Evolutionary conservation across 2,888 invertebrate species (phyloP).

Genomic region (Parasteatoda lunata): DNA sequence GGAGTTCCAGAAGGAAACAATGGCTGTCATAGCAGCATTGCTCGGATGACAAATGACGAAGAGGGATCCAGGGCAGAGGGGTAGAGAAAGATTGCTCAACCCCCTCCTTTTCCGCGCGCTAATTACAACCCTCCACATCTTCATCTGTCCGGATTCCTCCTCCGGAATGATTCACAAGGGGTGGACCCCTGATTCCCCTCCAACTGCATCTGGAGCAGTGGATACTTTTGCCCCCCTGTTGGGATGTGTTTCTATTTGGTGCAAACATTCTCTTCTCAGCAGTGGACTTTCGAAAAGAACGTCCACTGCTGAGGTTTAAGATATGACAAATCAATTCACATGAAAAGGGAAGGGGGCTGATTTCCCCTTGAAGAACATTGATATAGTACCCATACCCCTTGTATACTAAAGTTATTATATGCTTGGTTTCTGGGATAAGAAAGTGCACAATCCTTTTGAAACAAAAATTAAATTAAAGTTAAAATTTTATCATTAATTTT

Average conservation of each 20-base stretch:
- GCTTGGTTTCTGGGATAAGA: no score
- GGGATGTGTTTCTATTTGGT: conserved; percentile 20
- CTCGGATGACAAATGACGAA: conserved; percentile 66
- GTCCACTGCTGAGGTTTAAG: no score
- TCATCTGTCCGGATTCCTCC: conserved; percentile 59
- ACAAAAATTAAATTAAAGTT: no score
- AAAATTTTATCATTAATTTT: no score
- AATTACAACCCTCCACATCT: conserved; percentile 63
- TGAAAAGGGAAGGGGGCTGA: no score
- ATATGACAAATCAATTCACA: no score
- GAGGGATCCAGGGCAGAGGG: conserved; percentile 23
- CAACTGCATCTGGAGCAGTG: conserved; percentile 18
- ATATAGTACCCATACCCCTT: no score
- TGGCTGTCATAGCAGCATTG: conserved; percentile 62
- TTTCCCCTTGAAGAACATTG: no score
- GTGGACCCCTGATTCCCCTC: conserved; percentile 6
- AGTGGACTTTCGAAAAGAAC: no score
- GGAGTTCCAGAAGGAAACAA: conserved; percentile 55
- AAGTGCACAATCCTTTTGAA: no score
- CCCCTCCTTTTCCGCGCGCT: conserved; percentile 52
- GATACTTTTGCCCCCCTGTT: conserved; percentile 18
- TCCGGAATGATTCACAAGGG: conserved; percentile 44
- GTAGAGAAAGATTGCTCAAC: conserved; percentile 15
- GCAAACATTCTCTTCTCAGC: neutral
- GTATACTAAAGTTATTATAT: no score